Percentiles rank a stretch among this genome's conserved stretches.
phyloP scores from a whole-genome alignment of 2,113 vertebrate genomes.

The Eretmochelys imbricata region DNA sequence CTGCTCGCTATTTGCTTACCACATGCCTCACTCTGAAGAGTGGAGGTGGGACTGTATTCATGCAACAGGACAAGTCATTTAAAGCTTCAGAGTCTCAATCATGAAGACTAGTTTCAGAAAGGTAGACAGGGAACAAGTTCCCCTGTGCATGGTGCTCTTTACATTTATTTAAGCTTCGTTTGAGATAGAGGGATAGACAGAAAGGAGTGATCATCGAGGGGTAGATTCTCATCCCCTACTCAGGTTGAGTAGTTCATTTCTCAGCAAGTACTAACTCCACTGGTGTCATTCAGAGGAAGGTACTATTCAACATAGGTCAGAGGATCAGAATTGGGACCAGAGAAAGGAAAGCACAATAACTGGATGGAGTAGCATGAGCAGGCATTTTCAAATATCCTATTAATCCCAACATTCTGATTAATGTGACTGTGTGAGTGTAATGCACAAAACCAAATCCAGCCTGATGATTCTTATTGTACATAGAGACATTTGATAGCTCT shows the following conservation, averaged over 20 bases:
- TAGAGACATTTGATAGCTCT: not conserved
- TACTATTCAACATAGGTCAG: not conserved
- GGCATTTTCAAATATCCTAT: not conserved
- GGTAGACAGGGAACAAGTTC: not conserved
- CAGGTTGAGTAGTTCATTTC: not conserved
- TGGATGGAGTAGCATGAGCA: not conserved
- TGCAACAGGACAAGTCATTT: not conserved
- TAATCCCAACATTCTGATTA: not conserved
- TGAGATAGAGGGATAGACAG: not conserved
- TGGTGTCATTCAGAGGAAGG: not conserved
- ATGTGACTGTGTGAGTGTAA: not conserved
- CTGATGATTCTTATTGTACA: not conserved
- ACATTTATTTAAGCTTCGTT: not conserved
- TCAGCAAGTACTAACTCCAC: constrained; percentile 14
- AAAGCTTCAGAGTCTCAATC: not conserved
- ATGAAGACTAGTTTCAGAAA: not conserved
- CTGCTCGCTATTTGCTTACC: not conserved
- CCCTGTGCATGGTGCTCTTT: not conserved
- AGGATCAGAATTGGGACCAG: not conserved
- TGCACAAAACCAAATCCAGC: not conserved
- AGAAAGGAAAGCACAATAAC: not conserved
- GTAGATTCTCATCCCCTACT: not conserved
- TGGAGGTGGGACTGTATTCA: not conserved
- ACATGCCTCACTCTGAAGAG: not conserved
- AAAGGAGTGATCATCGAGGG: not conserved